Evolutionary conservation across 2,888 invertebrate species (phyloP).

Genomic region (Lucinisca nassula): DNA sequence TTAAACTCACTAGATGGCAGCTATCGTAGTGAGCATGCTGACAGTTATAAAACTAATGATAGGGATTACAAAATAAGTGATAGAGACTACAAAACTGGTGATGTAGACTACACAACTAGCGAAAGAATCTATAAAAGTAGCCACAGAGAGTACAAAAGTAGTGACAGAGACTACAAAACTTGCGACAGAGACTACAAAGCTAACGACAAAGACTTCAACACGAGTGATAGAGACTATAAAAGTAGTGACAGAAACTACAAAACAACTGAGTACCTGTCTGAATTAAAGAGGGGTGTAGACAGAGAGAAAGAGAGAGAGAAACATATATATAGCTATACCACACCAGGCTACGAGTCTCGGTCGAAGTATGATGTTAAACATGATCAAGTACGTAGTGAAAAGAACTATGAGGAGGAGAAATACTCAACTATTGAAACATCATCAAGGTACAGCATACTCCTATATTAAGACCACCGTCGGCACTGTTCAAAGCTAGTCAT

Average conservation of each 20-base stretch:
- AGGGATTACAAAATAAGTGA: neutral
- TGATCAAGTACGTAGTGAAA: neutral
- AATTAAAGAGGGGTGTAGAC: neutral
- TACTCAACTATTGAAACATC: neutral
- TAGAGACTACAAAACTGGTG: neutral
- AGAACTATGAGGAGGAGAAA: neutral
- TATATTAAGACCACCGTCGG: no score
- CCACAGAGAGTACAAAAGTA: neutral
- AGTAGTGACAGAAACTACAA: neutral
- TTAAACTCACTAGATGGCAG: slow-evolving; percentile 38
- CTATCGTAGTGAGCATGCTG: slow-evolving; percentile 45
- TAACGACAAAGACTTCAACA: neutral
- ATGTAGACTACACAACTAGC: neutral
- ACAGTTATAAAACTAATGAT: slow-evolving; percentile 42
- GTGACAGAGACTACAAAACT: neutral
- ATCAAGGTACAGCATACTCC: no score
- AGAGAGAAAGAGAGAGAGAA: slow-evolving; percentile 6
- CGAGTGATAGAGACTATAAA: neutral
- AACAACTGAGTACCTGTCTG: neutral
- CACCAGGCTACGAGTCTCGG: slow-evolving; percentile 2
- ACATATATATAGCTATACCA: slow-evolving; percentile 4
- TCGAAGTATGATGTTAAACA: neutral
- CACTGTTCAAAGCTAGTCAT: no score
- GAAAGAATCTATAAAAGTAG: neutral
- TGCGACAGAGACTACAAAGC: neutral